Evolutionary conservation across 1,140 invertebrate species (phyloP).

Genomic region (Diabrotica virgifera): DNA sequence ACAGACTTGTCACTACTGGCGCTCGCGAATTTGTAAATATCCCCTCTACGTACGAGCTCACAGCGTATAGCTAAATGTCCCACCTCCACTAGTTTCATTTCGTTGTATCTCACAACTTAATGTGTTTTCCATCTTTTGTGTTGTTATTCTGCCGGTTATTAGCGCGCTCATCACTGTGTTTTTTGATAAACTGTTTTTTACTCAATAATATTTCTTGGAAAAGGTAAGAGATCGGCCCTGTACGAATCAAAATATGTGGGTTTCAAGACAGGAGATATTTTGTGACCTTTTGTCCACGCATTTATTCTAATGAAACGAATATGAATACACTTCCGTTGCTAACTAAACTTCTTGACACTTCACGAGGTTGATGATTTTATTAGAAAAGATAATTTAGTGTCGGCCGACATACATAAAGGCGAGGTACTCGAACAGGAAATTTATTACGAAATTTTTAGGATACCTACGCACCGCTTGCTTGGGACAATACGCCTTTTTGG

Average conservation of each 20-base stretch:
- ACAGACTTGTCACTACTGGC: too few species aligned
- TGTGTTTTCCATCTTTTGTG: too few species aligned
- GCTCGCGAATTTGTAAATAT: too few species aligned
- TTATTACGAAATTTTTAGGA: neutral
- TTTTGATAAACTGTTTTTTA: too few species aligned
- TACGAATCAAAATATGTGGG: neutral
- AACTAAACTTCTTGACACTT: conserved; percentile 1
- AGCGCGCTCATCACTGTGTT: too few species aligned
- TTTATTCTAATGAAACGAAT: conserved; percentile 1
- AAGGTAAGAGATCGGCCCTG: too few species aligned
- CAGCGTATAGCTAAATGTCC: too few species aligned
- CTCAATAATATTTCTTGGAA: too few species aligned
- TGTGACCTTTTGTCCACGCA: conserved; percentile 1
- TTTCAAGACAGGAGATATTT: neutral
- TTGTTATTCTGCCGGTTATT: too few species aligned
- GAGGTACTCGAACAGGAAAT: neutral
- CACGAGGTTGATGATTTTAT: neutral
- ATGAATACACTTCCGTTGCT: neutral
- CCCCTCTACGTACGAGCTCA: too few species aligned
- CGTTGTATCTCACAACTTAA: too few species aligned
- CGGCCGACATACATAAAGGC: neutral
- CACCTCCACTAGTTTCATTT: too few species aligned
- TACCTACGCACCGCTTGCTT: neutral
- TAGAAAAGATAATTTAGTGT: conserved; percentile 1
- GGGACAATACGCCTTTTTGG: neutral